Conservation (phyloP, 2,797 vertebrate species). For the Sylvia borin region DNA sequence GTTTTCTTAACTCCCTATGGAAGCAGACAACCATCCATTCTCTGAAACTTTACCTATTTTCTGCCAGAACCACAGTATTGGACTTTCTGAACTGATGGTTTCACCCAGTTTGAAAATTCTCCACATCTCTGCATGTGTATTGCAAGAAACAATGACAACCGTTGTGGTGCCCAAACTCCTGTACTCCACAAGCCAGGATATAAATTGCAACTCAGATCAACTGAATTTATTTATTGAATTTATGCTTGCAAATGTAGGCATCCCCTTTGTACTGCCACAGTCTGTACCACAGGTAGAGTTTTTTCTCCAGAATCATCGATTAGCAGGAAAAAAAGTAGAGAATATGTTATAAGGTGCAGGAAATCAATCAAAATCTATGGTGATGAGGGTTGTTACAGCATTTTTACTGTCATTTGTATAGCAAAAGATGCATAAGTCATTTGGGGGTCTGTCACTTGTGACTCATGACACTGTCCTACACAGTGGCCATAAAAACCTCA, state of each 20-base stretch:
- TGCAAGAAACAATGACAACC: not conserved
- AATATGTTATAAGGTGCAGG: not conserved
- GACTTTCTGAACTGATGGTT: not conserved
- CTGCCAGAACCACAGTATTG: not conserved
- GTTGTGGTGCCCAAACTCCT: not conserved
- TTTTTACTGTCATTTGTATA: not conserved
- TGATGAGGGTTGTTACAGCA: not conserved
- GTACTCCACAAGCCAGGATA: not conserved
- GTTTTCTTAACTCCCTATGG: not conserved
- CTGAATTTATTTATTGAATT: not conserved
- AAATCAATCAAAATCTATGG: not conserved
- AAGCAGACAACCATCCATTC: not conserved
- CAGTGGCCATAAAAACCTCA: slow-evolving; percentile 44
- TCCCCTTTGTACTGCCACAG: not conserved
- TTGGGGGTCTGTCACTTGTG: slow-evolving; percentile 19
- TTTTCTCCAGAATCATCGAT: not conserved
- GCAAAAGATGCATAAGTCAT: not conserved
- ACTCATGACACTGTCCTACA: not conserved
- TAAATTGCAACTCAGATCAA: not conserved
- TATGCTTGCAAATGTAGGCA: not conserved
- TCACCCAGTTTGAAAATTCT: not conserved
- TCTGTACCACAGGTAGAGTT: not conserved
- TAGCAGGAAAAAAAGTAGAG: not conserved
- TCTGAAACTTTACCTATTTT: not conserved
- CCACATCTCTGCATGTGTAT: not conserved